phyloP scores from a whole-genome alignment of 1,140 invertebrate genomes.

The Drosophila paulistorum region DNA sequence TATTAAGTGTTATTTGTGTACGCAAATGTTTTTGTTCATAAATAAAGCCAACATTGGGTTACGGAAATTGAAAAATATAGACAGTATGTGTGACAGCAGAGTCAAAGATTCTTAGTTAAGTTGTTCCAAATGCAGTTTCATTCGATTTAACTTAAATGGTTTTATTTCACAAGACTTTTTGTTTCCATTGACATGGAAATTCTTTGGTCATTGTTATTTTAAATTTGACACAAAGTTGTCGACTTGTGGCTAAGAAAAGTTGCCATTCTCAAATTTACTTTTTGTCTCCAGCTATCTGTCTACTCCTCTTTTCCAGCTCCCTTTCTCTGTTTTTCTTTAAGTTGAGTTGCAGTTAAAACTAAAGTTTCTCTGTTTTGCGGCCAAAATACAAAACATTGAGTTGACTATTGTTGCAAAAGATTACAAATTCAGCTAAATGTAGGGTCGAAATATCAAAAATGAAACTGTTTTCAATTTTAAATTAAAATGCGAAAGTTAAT shows the following conservation, averaged over 20 bases:
- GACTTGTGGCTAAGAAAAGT: conserved; percentile 17
- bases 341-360: conserved; percentile 29
- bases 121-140: conserved; percentile 11
- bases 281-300: not conserved
- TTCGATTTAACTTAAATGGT: conserved; percentile 27
- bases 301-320: not conserved
- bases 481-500: too few relatives aligned
- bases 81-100: conserved; percentile 8
- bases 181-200: not conserved
- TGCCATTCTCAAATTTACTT: not conserved
- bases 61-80: conserved; percentile 58
- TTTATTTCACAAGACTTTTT: conserved; percentile 16
- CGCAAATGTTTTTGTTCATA: conserved; percentile 25
- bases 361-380: conserved; percentile 2
- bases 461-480: not conserved
- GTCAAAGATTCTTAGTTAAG: not conserved
- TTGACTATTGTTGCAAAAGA: not conserved
- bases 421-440: not conserved
- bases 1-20: conserved; percentile 55
- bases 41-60: conserved; percentile 34
- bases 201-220: conserved; percentile 12
- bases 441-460: not conserved
- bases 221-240: conserved; percentile 31
- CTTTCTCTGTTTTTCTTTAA: not conserved
- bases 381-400: conserved; percentile 3